Percentiles rank a stretch among this genome's conserved stretches.
phyloP scores from a whole-genome alignment of 2,113 vertebrate genomes.

The Pungitius pungitius region DNA sequence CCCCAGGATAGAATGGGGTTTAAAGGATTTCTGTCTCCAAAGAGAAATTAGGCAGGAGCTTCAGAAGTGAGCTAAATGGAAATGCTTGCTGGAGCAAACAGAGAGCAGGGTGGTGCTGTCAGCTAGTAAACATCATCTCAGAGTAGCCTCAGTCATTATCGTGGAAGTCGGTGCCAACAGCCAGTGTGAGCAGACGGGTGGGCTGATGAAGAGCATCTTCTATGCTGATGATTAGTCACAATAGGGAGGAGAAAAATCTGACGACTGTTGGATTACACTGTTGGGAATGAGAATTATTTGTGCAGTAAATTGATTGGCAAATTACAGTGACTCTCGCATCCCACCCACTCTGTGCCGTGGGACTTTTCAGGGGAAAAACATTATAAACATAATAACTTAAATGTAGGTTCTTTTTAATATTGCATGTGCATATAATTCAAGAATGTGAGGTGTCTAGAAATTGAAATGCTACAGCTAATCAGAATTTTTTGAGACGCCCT shows the following conservation, averaged over 20 bases:
- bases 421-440: neutral
- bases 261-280: slow-evolving; percentile 52
- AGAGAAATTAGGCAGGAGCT: slow-evolving; percentile 95
- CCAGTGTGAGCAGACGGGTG: slow-evolving; percentile 77
- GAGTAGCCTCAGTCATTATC: slow-evolving; percentile 91
- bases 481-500: neutral
- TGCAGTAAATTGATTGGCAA: slow-evolving; percentile 38
- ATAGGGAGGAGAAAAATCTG: slow-evolving; percentile 58
- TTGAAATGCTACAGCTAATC: neutral
- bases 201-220: slow-evolving; percentile 72
- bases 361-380: neutral
- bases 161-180: slow-evolving; percentile 75
- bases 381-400: neutral
- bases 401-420: neutral
- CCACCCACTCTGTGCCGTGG: slow-evolving; percentile 1
- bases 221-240: slow-evolving; percentile 74
- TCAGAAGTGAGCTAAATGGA: slow-evolving; percentile 95
- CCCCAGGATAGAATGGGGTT: slow-evolving; percentile 94
- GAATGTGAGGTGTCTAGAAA: neutral
- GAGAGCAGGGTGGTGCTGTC: slow-evolving; percentile 86
- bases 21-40: slow-evolving; percentile 99
- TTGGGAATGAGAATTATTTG: slow-evolving; percentile 45
- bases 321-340: slow-evolving; percentile 39
- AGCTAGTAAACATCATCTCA: slow-evolving; percentile 85
- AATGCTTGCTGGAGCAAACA: slow-evolving; percentile 93